A percentile compares a stretch with the other conserved stretches of the same genome.
Evolutionary conservation across 1,140 invertebrate species (phyloP).

Genomic region (Drosophila azteca): DNA sequence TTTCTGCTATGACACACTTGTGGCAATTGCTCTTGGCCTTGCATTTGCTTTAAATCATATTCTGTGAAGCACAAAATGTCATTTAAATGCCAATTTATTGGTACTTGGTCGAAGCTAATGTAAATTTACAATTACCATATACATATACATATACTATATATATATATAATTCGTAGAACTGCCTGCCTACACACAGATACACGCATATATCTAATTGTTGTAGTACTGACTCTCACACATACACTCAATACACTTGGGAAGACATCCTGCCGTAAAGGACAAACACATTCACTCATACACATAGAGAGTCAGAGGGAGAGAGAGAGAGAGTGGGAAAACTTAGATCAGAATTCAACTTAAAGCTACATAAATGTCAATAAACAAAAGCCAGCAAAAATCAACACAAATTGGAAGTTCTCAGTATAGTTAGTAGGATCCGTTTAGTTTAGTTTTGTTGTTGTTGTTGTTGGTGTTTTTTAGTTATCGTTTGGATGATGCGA

Average conservation of each 20-base stretch:
- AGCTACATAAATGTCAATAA: conserved; percentile 35
- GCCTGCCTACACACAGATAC: conserved; percentile 28
- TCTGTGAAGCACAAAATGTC: conserved; percentile 73
- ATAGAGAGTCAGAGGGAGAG: conserved; percentile 13
- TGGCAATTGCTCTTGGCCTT: conserved; percentile 36
- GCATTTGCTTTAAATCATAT: conserved; percentile 42
- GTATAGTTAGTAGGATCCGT: conserved; percentile 65
- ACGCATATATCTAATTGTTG: conserved; percentile 29
- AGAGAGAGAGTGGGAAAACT: conserved; percentile 10
- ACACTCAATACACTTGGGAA: conserved; percentile 37
- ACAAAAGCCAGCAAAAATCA: conserved; percentile 46
- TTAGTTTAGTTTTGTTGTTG: conserved; percentile 41
- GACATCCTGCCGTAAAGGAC: conserved; percentile 41
- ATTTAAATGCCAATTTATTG: conserved; percentile 80
- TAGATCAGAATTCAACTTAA: conserved; percentile 29
- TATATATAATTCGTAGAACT: conserved; percentile 36
- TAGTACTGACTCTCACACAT: conserved; percentile 42
- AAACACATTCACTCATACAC: conserved; percentile 41
- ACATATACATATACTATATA: conserved; percentile 42
- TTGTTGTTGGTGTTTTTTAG: conserved; percentile 3
- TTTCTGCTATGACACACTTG: conserved; percentile 61
- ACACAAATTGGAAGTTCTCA: conserved; percentile 76
- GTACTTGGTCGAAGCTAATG: conserved; percentile 76
- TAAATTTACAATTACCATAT: conserved; percentile 62
- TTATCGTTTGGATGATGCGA: conserved; percentile 6